Base-by-base conservation (phyloP, 2,113 vertebrate genomes). In the Halichoerus grypus region DNA sequence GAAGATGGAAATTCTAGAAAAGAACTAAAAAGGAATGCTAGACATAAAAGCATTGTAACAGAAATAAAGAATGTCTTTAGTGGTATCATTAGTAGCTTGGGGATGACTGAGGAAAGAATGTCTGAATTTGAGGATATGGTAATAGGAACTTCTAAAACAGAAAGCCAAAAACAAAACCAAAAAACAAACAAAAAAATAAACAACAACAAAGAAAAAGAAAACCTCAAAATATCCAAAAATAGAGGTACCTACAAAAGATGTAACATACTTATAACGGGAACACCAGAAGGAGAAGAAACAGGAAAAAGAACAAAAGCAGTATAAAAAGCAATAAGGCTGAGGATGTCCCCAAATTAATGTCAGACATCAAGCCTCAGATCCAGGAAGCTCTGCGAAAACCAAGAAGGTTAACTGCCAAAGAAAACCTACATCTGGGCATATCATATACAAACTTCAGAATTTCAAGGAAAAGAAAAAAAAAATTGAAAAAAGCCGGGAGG, bases 301-400 rank as follows among this genome's bases (percentile, higher is more conserved):
- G 15, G 42, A 11, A 79, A 22, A 88, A 72, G 19, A 49, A 65
- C 1, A 65, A 57, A 83, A 55, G 12, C 28, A 91, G 39, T 42
- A 79, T 91, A 79, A 65, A 51, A 72, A 72, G 39, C 33, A 55
- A 24, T 55, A 88, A 57, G 49, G 59, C 36, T 26, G 11, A 69
- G 5, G 72, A 94, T 92, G 85, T 94, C 33, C n/a, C 13, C 42
- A 85, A 88, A 94, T 65, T 61, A 92, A 49, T 83, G 9, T 67
- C 28, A 81, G 57, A 12, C 3, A 67, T 71, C 11, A 87, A 59
- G 42, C 5, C 36, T 59, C 18, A 69, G 65, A 28, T 67, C 39
- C 3, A 95, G 69, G 49, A 81, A 85, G 11, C 65, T 61, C 13
- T 76, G 21, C 59, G 4, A 86, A 81, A 31, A 89, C 31, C 26